Conservation (phyloP, 2,113 vertebrate genomes). For the Thalassoma bifasciatum region DNA sequence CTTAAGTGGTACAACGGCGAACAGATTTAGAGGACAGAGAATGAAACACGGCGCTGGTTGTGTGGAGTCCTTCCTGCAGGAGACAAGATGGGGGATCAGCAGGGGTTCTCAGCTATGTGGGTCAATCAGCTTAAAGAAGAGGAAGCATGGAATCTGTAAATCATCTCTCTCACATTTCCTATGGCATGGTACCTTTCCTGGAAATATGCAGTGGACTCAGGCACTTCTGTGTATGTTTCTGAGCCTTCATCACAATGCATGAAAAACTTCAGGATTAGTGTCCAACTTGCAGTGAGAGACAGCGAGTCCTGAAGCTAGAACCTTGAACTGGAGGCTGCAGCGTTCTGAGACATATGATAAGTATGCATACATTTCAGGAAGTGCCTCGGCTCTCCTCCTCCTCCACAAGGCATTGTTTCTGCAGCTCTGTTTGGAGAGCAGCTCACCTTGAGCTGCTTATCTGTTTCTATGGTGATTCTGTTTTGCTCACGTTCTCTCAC, state of each 20-base stretch:
- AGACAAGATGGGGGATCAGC: slow-evolving; percentile 33
- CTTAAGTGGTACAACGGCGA: slow-evolving; percentile 6
- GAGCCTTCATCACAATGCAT: slow-evolving; percentile 11
- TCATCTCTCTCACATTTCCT: slow-evolving; percentile 9
- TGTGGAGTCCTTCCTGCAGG: slow-evolving; percentile 21
- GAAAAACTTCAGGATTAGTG: slow-evolving; percentile 24
- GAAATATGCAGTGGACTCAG: not conserved
- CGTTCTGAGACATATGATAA: slow-evolving; percentile 34
- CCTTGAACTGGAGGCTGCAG: slow-evolving; percentile 35
- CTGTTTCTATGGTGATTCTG: slow-evolving; percentile 81
- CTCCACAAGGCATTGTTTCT: slow-evolving; percentile 67
- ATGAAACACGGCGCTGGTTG: slow-evolving; percentile 15
- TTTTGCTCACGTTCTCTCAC: slow-evolving; percentile 42
- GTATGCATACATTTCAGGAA: slow-evolving; percentile 32
- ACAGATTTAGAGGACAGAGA: slow-evolving; percentile 44
- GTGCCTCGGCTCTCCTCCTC: slow-evolving; percentile 52
- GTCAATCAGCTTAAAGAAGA: slow-evolving; percentile 53
- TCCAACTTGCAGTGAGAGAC: slow-evolving; percentile 4
- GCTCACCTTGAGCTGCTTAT: slow-evolving; percentile 72
- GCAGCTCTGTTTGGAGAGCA: slow-evolving; percentile 56
- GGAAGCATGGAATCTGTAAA: slow-evolving; percentile 19
- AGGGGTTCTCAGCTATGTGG: slow-evolving; percentile 40
- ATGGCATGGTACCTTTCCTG: not conserved
- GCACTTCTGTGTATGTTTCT: not conserved
- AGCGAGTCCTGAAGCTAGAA: slow-evolving; percentile 25